A percentile compares a stretch with the other conserved stretches of the same genome.
Conservation (phyloP, 1,140 invertebrate species). For the Ephestia elutella region DNA sequence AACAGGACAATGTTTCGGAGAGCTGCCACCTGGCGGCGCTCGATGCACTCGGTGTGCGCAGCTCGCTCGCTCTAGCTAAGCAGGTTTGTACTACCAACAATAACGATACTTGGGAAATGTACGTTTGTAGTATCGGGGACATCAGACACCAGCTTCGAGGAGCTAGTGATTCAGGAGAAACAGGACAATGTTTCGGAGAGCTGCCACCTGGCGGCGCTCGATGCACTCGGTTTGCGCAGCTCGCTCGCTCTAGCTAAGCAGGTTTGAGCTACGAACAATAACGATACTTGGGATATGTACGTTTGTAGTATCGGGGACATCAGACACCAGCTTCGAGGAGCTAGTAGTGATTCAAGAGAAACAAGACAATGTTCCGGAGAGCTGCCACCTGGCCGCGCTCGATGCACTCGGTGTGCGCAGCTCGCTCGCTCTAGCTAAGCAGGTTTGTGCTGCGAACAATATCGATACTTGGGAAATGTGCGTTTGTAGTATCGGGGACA, state of each 20-base stretch:
- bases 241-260: constrained; percentile 57
- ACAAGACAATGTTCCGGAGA: too few species aligned
- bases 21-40: constrained; percentile 45
- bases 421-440: constrained; percentile 53
- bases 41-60: constrained; percentile 60
- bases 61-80: constrained; percentile 29
- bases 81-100: too few species aligned
- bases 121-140: constrained; percentile 49
- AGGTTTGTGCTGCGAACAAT: constrained; percentile 28
- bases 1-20: too few species aligned
- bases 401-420: constrained; percentile 60
- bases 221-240: constrained; percentile 57
- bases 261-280: constrained; percentile 21
- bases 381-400: constrained; percentile 55
- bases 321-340: constrained; percentile 67
- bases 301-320: constrained; percentile 54
- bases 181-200: too few species aligned
- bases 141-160: constrained; percentile 66
- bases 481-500: constrained; percentile 49
- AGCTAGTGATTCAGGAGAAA: constrained; percentile 65
- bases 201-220: constrained; percentile 56
- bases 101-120: too few species aligned
- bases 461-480: too few species aligned
- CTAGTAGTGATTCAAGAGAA: constrained; percentile 60
- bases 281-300: too few species aligned